Evolutionary conservation across 1,140 invertebrate species (phyloP).

Genomic region (Drosophila oshimai): DNA sequence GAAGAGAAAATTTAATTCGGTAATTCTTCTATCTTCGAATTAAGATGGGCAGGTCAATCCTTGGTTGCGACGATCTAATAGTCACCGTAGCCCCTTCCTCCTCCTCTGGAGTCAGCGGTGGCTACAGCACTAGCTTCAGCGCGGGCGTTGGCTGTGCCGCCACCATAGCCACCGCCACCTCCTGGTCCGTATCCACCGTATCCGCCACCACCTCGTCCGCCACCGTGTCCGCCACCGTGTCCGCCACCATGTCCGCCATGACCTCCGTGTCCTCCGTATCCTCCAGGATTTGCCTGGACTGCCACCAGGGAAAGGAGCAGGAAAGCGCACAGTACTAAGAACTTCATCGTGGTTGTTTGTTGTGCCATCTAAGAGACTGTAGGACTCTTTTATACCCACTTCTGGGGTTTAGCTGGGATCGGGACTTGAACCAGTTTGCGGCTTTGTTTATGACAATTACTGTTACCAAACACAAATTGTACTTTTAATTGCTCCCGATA

Average conservation of each 20-base stretch:
- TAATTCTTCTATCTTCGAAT: no score
- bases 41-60: no score
- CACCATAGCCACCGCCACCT: not conserved
- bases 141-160: not conserved
- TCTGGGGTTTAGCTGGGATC: not conserved
- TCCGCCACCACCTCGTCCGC: not conserved
- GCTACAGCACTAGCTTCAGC: not conserved
- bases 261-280: not conserved
- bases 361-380: constrained; percentile 1
- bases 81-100: no score
- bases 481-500: constrained; percentile 7
- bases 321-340: constrained; percentile 1
- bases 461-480: constrained; percentile 3
- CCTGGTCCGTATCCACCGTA: not conserved
- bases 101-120: not conserved
- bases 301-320: constrained; percentile 9
- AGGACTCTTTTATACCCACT: constrained; percentile 37
- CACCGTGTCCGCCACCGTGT: not conserved
- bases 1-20: no score
- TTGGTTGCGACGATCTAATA: no score
- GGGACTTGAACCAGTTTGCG: constrained; percentile 1
- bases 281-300: constrained; percentile 5
- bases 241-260: not conserved
- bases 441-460: not conserved
- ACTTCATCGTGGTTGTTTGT: constrained; percentile 20